Evolutionary conservation across 1,140 invertebrate genomes (phyloP), one percentile per base, ranked within the genome.

Genomic region (Oscheius sp.): DNA sequence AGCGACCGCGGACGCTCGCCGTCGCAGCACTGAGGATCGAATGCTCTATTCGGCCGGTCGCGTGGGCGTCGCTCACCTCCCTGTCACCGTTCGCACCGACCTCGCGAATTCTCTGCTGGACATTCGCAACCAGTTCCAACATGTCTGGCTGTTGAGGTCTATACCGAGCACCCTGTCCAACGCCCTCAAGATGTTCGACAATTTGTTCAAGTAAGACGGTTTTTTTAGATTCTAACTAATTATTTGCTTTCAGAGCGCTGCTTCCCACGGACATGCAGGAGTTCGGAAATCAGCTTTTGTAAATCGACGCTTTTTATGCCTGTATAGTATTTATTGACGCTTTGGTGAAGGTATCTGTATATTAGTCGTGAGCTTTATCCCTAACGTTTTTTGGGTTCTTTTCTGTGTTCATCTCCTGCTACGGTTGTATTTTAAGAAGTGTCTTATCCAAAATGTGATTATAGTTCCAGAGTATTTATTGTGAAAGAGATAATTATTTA

Each of bases 141-240:
- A 77, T 62, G 74, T 79, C 3, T 79, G 78, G 78, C 42, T 79
- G 18, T 79, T 76, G 18, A 42, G 78, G 13, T 80, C 80, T 28
- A 75, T 79, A 23, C 59, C 78, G 15, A 73, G 59, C 55, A 79
- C 78, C 0, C 72, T 79, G 20, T 78, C 76, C n/a, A 79, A 79
- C 59, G 78, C 78, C 7, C 46, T 79, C 0, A 79, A 79, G 63
- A 78, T 79, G 31, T 79, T 79, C 49, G 78, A 79, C 49, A 79
- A 79, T 46, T 61, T 79, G 7, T 79, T 79, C 66, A 68, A 34
- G 46, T 32, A 34, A 45, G 42, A 15, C 23, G 18, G 42, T 45
- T 45, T 45, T 45, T 45, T 15, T 23, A 0, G 23, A 45, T 18
- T 45, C 23, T 45, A 18, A 15, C 23, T 45, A 18, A 18, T 13